Evolutionary conservation across 2,888 invertebrate species (phyloP), one percentile per base, ranked within the genome.

Genomic region (Byasa hedistus): DNA sequence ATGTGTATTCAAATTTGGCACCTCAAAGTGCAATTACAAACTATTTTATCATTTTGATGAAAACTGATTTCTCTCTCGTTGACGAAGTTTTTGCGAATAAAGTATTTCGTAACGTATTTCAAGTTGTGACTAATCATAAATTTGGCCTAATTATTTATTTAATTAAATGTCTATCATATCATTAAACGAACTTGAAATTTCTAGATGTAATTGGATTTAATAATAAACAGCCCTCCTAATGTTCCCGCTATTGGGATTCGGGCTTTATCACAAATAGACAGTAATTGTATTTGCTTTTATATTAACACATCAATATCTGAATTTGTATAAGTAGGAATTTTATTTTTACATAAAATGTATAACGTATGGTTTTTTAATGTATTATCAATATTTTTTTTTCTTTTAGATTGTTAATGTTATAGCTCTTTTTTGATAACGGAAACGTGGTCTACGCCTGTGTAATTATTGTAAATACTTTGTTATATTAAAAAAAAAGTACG

Each of bases 401-500:
- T 52, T 7, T 54, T 52, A n/a, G 36, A 32, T 12, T 8, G 5
- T 51, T 60, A 60, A 70, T 64, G 64, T 70, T 68, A 58, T 69
- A 69, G 65, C 68, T 67, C 68, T 70, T 67, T 69, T 71, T 69
- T 48, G 69, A 69, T 71, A 64, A 19, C 5, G 22, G 39, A 27
- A 64, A 65, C 66, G 79, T 81, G 76, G 74, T 77, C 66, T 78
- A 77, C 73, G 76, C 74, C 75, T 76, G 39, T 87, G 85, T 87
- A 85, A 85, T 86, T 87, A 87, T 86, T 89, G 88, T 89, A 89
- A 83, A 88, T 89, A 89, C 81, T 75, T 83, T 85, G 83, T 86
- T 83, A 86, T 84, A 79, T 77, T 76, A 76, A 82, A 79, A 7
- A 74, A 83, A 83, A 87, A 85, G 87, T 89, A 87, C 87, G 83